Percentiles rank a stretch among this genome's conserved stretches.
Conservation (phyloP, 2,113 vertebrate genomes). For the Chloroceryle aenea region DNA sequence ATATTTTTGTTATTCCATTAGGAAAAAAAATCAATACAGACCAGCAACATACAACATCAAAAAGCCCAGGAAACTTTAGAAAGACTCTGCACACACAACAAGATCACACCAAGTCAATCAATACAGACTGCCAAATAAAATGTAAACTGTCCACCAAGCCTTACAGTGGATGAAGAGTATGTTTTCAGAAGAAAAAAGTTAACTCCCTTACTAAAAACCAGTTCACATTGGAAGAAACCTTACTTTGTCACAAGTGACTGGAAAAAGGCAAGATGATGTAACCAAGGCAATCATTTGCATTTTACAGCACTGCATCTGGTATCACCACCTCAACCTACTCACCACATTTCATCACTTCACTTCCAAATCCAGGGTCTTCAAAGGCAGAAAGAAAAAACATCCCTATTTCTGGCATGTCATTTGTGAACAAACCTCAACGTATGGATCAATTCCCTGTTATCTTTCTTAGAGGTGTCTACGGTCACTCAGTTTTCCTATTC, state of each 20-base stretch:
- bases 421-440: neutral
- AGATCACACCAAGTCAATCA: neutral
- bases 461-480: neutral
- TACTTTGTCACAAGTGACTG: neutral
- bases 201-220: neutral
- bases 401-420: neutral
- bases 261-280: conserved; percentile 1
- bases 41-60: neutral
- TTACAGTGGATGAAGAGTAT: accelerated
- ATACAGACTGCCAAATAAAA: neutral
- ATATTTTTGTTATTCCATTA: neutral
- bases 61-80: neutral
- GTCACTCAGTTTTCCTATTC: neutral
- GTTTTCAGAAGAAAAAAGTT: neutral
- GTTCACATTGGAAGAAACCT: neutral
- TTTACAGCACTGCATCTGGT: neutral
- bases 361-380: neutral
- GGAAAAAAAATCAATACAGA: neutral
- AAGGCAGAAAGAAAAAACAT: neutral
- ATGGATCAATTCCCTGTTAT: neutral
- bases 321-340: conserved; percentile 42
- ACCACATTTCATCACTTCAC: conserved; percentile 16
- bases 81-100: neutral
- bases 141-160: neutral
- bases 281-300: neutral